Evolutionary conservation across 2,797 vertebrate species (phyloP), one percentile per base, ranked within the genome.

Genomic region (Anas capensis): DNA sequence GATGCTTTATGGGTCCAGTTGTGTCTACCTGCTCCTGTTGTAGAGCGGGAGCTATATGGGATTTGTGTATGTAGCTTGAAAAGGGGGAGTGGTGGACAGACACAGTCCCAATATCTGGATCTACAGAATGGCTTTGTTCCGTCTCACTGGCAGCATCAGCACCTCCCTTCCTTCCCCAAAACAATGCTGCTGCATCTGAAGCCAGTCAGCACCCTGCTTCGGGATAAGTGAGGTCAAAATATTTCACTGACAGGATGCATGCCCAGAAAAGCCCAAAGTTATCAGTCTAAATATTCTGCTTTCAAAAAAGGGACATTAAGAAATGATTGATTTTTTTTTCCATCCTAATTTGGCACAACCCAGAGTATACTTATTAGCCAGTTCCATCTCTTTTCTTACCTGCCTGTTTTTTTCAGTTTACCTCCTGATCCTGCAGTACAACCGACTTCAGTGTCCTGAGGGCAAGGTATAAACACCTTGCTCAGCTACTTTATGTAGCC

Each of bases 11-110:
- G 42, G 51, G 60, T 62, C 3, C 26, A 38, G 23, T 31, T 61
- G 31, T 79, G 16, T 40, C 26, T 18, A 36, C 18, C 23, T 4
- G 3, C 54, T 10, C 23, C 42, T 34, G 8, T 4, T 19, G 17
- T 10, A 61, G 31, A 56, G 36, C 10, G 19, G 33, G 31, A 42
- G 48, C 38, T 1, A 9, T 4, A 14, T 6, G 1, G 1, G 62
- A 3, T 46, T 61, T 49, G 40, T 31, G 31, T 12, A 27, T 27
- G 14, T 11, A 23, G 34, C 16, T 8, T 23, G 21, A 72, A 65
- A 53, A 29, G 29, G 60, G 18, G 61, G 29, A 24, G 29, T 3
- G 6, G 48, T 2, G 10, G n/a, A 19, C 17, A 36, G 14, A 19
- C 24, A 38, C 4, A 0, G 18, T 18, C 34, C 57, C 18, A 8